Conservation (phyloP, 1,140 invertebrate species). For the Condylostylus longicornis region DNA sequence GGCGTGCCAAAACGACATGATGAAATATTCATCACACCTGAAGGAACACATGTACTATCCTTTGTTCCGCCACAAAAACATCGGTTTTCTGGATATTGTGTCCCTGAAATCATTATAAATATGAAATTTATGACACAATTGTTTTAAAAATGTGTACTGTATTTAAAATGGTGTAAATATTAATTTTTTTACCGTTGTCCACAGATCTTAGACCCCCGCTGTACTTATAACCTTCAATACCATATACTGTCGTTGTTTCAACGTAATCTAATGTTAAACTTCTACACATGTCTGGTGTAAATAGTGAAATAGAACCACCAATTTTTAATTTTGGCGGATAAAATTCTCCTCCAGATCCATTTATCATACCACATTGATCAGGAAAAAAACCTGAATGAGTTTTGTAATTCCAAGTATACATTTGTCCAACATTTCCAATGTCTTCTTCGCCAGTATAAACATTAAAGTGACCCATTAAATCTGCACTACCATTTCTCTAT, state of each 20-base stretch:
- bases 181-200: slow-evolving; percentile 42
- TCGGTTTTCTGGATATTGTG: slow-evolving; percentile 42
- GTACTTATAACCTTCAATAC: slow-evolving; percentile 41
- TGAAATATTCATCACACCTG: slow-evolving; percentile 53
- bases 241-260: slow-evolving; percentile 35
- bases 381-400: slow-evolving; percentile 42
- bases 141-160: slow-evolving; percentile 11
- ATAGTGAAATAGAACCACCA: slow-evolving; percentile 43
- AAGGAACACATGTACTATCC: slow-evolving; percentile 53
- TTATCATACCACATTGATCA: slow-evolving; percentile 37
- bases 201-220: slow-evolving; percentile 38
- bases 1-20: slow-evolving; percentile 61
- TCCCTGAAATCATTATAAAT: slow-evolving; percentile 22
- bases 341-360: slow-evolving; percentile 62
- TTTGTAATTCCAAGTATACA: slow-evolving; percentile 51
- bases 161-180: slow-evolving; percentile 21
- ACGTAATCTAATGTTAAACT: slow-evolving; percentile 41
- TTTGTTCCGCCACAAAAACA: slow-evolving; percentile 57
- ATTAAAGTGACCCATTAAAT: slow-evolving; percentile 55
- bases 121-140: not conserved
- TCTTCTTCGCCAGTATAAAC: slow-evolving; percentile 49
- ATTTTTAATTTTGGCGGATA: slow-evolving; percentile 46
- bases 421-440: slow-evolving; percentile 44
- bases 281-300: slow-evolving; percentile 54
- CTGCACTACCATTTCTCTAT: slow-evolving; percentile 56